Evolutionary conservation across 2,888 invertebrate species (phyloP), one percentile per base, ranked within the genome.

Genomic region (Philereme vetulata): DNA sequence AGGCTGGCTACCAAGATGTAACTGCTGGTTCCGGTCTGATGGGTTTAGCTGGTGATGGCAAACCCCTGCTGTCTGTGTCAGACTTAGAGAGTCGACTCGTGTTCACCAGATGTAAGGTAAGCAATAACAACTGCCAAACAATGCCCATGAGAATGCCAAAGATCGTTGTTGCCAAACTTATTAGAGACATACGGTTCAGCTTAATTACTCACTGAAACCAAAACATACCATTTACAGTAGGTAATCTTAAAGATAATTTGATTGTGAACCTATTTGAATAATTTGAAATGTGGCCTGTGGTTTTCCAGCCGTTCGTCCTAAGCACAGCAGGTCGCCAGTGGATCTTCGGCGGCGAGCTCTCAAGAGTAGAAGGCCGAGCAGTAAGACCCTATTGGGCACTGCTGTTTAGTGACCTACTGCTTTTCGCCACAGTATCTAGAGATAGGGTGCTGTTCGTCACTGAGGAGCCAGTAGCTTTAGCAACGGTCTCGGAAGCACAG

Each of bases 321-420:
- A 96, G 95, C 76, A 95, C 96, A 72, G 95, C 96, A 52, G 97
- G 97, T 34, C 93, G 97, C 52, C 97, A 97, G 84, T 97, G 97
- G 97, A 96, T 97, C 60, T 97, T 97, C 73, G 97, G 97, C 4
- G 97, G 97, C 0, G 97, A 97, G 74, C 86, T 97, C 35, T 95
- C 96, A 8, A 93, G 96, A 66, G 96, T 97, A 1, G 97, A 97
- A 87, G 97, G 97, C 0, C 93, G 97, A 48, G 95, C 96, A 2
- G 93, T 96, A 34, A 94, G 96, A 64, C 96, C 97, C 0, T 97
- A 96, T 80, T 97, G 97, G 97, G 96, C 97, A 0, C 88, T 97
- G 59, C 92, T 97, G 48, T 96, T 97, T 81, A 96, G 95, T 71
- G 97, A 97, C 83, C 94, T 97, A 49, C 93, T 97, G 8, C 93